Evolutionary conservation across 2,888 invertebrate genomes (phyloP).

Genomic region (Drosophila macrospina): DNA sequence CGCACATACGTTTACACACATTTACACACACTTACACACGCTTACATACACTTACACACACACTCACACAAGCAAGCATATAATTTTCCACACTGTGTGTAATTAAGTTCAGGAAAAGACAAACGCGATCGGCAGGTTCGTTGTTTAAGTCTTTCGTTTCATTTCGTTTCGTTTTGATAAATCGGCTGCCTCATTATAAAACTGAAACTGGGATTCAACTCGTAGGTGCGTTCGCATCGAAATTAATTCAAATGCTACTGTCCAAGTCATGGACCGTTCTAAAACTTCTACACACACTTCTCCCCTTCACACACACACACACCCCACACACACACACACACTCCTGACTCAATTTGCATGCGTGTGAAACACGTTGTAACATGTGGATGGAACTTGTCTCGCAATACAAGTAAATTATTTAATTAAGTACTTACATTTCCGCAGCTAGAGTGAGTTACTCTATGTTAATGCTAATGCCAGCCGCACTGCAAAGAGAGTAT

Average conservation of each 20-base stretch:
- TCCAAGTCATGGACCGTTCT: slow-evolving; percentile 8
- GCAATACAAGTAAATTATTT: slow-evolving; percentile 51
- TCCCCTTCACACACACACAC: too few relatives aligned
- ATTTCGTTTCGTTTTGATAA: slow-evolving; percentile 30
- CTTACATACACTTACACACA: too few relatives aligned
- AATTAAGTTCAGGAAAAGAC: slow-evolving; percentile 53
- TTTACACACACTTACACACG: slow-evolving; percentile 4
- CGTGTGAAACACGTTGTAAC: slow-evolving; percentile 41
- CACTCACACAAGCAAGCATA: background rate
- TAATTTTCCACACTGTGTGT: slow-evolving; percentile 56
- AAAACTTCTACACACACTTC: background rate
- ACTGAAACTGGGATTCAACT: slow-evolving; percentile 31
- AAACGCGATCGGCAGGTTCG: slow-evolving; percentile 60
- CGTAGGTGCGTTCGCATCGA: slow-evolving; percentile 45
- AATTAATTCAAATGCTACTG: slow-evolving; percentile 45
- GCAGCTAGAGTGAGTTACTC: slow-evolving; percentile 30
- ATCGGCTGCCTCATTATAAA: slow-evolving; percentile 38
- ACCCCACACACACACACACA: background rate
- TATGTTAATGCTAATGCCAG: slow-evolving; percentile 38
- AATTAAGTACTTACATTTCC: slow-evolving; percentile 70
- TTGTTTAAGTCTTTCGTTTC: slow-evolving; percentile 55
- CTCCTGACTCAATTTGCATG: slow-evolving; percentile 45
- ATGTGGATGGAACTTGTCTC: slow-evolving; percentile 14
- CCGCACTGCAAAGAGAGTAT: slow-evolving; percentile 48
- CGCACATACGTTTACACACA: too few relatives aligned